Base-by-base conservation (phyloP, 2,888 invertebrate genomes). In the Melanostoma scalare region DNA sequence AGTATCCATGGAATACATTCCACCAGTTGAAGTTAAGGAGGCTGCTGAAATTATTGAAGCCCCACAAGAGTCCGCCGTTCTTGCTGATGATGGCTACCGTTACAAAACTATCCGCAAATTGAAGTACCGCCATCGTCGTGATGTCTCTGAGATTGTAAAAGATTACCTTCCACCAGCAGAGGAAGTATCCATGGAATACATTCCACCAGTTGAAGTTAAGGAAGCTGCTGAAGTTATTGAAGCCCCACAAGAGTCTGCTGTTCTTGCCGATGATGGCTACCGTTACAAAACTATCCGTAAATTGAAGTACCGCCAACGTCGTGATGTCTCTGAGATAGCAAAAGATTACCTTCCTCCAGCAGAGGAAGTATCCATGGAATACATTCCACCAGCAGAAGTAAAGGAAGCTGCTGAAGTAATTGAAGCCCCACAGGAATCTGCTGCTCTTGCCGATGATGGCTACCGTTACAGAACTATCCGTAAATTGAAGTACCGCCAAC, bases 261-360 rank as follows among this genome's bases (percentile, higher is more conserved):
- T 85, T 6, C 87, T 88, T 1, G 87, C 72, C 6, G 86, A 86
- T 0, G 87, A 88, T 82, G 88, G 88, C 0, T 89, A 89, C 76
- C 87, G 85, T 40, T 89, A 89, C 85, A 89, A 89, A 77, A 88
- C 88, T 6, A 88, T 89, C 2, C 87, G 88, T 36, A 88, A 87
- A 4, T 65, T 88, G 1, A 89, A 88, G 44, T 87, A 86, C 46
- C 88, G 89, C 33, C 87, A 88, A 1, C 89, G 89, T 31, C 88
- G 89, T 55, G 89, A 89, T 85, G 88, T 89, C 0, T 87, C 88
- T 0, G 87, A 89, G 75, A 71, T 89, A 36, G 58, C 86, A 53
- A 86, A 81, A 20, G 63, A 77, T 33, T 75, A 75, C 30, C 31
- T 77, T 6, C 77, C 71, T 30, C 77, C 77, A 36, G 33, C 50